Conservation (phyloP, 2,888 invertebrate genomes). For the Diadegma fenestrale region DNA sequence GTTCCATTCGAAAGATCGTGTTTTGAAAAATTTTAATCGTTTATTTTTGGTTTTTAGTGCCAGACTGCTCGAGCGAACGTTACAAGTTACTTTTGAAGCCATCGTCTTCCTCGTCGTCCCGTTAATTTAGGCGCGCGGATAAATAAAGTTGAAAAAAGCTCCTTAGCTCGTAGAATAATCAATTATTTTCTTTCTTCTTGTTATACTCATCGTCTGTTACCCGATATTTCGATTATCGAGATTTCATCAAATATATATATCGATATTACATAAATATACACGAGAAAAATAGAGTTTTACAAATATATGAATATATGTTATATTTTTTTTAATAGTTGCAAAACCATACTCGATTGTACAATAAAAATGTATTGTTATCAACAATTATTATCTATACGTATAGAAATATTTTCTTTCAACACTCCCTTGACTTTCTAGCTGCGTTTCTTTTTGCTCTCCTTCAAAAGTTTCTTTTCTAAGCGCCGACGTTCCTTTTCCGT, state of each 20-base stretch:
- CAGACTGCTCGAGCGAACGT: slow-evolving; percentile 80
- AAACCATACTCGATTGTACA: slow-evolving; percentile 62
- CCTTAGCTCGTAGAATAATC: slow-evolving; percentile 37
- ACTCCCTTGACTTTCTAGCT: not conserved
- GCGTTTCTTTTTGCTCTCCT: slow-evolving; percentile 93
- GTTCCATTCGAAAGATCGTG: not conserved
- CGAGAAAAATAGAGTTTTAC: not conserved
- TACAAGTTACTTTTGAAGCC: slow-evolving; percentile 82
- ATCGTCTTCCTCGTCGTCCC: slow-evolving; percentile 60
- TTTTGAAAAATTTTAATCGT: no score
- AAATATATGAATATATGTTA: slow-evolving; percentile 9
- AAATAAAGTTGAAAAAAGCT: slow-evolving; percentile 12
- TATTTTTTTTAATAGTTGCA: slow-evolving; percentile 41
- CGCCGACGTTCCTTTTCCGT: slow-evolving; percentile 91
- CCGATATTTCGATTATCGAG: slow-evolving; percentile 6
- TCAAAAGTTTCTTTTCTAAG: slow-evolving; percentile 93
- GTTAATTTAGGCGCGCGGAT: slow-evolving; percentile 27
- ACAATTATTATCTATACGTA: slow-evolving; percentile 2
- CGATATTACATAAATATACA: not conserved
- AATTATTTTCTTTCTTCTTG: slow-evolving; percentile 10
- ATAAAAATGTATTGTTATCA: slow-evolving; percentile 70
- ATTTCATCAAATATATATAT: slow-evolving; percentile 11
- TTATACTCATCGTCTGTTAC: slow-evolving; percentile 7
- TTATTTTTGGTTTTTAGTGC: slow-evolving; percentile 59
- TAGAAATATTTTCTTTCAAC: not conserved